phyloP scores from a whole-genome alignment of 2,797 vertebrate genomes.

The Halcyon smyrnensis region DNA sequence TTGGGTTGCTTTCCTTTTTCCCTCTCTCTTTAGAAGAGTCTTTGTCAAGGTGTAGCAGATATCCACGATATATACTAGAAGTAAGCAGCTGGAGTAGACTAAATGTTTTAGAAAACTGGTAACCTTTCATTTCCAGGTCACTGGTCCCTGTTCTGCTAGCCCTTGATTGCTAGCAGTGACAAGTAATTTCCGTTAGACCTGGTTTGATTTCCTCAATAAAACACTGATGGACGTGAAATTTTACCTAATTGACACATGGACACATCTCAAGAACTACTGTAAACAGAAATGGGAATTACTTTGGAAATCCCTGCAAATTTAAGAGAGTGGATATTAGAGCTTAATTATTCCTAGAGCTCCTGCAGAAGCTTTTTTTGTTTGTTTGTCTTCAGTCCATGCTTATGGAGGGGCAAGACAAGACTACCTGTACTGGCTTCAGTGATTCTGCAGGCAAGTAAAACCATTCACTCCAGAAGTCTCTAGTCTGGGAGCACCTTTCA shows the following conservation, averaged over 20 bases:
- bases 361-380: not conserved
- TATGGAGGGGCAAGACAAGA: accelerated
- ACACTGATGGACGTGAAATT: not conserved
- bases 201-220: not conserved
- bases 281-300: not conserved
- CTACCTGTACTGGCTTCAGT: not conserved
- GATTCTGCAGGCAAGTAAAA: not conserved
- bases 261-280: not conserved
- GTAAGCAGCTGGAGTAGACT: not conserved
- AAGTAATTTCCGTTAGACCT: not conserved
- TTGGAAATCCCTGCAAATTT: not conserved
- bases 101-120: not conserved
- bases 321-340: not conserved
- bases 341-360: not conserved
- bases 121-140: not conserved
- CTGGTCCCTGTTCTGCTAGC: not conserved
- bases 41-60: not conserved
- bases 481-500: not conserved
- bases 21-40: not conserved
- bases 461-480: not conserved
- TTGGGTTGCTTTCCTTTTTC: not conserved
- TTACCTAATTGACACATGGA: not conserved
- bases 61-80: not conserved
- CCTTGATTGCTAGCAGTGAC: not conserved
- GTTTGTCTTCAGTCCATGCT: not conserved